These are phyloP conservation scores for Anoura caudifer DNA, from an alignment of 2,113 vertebrate species.

Conservation along the genomic window DNA sequence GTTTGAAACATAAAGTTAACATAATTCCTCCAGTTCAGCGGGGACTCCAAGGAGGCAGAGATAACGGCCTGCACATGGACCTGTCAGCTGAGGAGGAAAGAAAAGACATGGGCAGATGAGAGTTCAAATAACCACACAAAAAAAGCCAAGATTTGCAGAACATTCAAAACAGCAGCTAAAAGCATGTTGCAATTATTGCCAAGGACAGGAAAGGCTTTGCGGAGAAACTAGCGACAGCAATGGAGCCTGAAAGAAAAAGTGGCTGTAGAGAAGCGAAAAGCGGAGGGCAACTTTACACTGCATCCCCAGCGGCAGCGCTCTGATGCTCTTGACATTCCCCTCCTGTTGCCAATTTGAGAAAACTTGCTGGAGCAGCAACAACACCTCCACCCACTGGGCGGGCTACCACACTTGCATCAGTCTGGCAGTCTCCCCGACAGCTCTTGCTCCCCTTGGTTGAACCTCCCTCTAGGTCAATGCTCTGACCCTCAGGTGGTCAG, in stretches of 20 bases:
- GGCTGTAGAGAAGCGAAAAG: neutral
- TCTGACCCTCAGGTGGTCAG: neutral
- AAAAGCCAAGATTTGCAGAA: slow-evolving; percentile 36
- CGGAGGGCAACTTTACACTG: neutral
- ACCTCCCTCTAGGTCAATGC: neutral
- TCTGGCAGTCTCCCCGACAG: neutral
- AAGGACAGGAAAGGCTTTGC: neutral
- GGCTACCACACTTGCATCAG: neutral
- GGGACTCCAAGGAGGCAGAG: neutral
- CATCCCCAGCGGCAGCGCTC: neutral
- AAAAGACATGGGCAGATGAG: neutral
- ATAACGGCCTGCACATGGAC: neutral
- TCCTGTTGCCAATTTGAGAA: neutral
- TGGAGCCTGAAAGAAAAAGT: neutral
- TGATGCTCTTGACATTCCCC: neutral
- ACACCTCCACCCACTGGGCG: neutral
- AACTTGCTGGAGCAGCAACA: neutral
- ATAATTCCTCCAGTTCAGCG: neutral
- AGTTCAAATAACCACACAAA: slow-evolving; percentile 16
- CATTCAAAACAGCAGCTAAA: slow-evolving; percentile 17
- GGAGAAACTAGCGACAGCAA: neutral
- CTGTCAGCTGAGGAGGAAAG: slow-evolving; percentile 14
- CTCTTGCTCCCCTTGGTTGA: neutral
- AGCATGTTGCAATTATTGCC: neutral
- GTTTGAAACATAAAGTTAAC: slow-evolving; percentile 22